A percentile compares a stretch with the other conserved stretches of the same genome.
phyloP scores from a whole-genome alignment of 2,888 invertebrate genomes.

The Melieria picta region DNA sequence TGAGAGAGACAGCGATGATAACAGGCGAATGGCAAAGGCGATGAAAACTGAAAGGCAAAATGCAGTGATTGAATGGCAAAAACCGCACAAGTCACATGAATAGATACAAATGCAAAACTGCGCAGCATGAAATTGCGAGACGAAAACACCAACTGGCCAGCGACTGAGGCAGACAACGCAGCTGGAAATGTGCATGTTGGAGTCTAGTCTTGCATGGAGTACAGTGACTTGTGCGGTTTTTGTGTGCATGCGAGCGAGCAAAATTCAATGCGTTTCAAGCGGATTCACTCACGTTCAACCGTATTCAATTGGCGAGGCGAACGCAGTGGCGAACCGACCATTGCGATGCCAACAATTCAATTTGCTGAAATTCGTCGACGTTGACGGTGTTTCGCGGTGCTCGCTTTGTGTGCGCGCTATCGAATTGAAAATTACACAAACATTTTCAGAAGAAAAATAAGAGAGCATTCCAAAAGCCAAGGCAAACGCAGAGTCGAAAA shows the following conservation, averaged over 20 bases:
- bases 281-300: neutral
- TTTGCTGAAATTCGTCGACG: conserved; percentile 20
- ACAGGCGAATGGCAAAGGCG: neutral
- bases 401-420: conserved; percentile 1
- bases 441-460: conserved; percentile 7
- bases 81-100: conserved; percentile 20
- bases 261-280: neutral
- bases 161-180: neutral
- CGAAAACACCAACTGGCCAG: conserved; percentile 9
- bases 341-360: conserved; percentile 19
- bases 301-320: conserved; percentile 9
- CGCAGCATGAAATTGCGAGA: conserved; percentile 16
- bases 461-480: conserved; percentile 7
- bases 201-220: conserved; percentile 2
- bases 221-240: neutral
- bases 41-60: conserved; percentile 9
- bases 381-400: conserved; percentile 9
- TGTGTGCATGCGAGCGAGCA: neutral
- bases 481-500: neutral
- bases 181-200: no score
- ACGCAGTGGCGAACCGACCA: neutral
- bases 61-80: conserved; percentile 10
- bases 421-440: no score
- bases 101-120: conserved; percentile 24
- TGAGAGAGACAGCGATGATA: neutral